Percentiles rank a stretch among this genome's conserved stretches.
These are phyloP conservation scores for Nibea coibor DNA, from an alignment of 2,113 vertebrate species.

Conservation along the genomic window DNA sequence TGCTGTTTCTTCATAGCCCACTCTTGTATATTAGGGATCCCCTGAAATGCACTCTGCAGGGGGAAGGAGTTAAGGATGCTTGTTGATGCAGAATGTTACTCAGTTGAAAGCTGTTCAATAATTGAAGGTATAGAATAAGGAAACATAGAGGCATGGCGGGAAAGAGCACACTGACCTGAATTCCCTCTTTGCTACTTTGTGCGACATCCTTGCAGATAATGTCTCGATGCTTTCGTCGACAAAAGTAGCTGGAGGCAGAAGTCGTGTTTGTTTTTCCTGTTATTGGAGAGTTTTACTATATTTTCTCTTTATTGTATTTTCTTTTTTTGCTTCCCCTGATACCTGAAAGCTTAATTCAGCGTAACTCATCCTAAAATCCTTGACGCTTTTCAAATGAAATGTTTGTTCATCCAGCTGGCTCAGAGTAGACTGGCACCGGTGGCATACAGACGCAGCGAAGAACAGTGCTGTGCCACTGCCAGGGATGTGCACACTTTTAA, in stretches of 20 bases:
- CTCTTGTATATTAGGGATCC: conserved; percentile 10
- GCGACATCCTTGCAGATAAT: conserved; percentile 29
- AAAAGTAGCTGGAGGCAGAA: conserved; percentile 1
- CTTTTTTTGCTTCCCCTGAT: not conserved
- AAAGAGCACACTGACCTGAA: conserved; percentile 78
- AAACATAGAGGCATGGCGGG: conserved; percentile 58
- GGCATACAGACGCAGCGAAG: not conserved
- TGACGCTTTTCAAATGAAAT: conserved; percentile 19
- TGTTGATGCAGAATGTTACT: conserved; percentile 38
- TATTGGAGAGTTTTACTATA: not conserved
- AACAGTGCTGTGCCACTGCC: conserved; percentile 3
- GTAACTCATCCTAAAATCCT: conserved; percentile 30
- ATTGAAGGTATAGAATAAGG: conserved; percentile 68
- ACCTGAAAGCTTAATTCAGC: not conserved
- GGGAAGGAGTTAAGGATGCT: conserved; percentile 1
- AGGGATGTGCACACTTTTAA: not conserved
- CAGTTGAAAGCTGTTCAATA: conserved; percentile 69
- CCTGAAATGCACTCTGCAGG: conserved; percentile 25
- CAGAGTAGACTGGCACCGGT: not conserved
- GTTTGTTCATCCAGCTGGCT: conserved; percentile 29
- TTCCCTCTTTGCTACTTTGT: conserved; percentile 45
- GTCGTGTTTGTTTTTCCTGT: not conserved
- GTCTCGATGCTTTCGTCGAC: conserved; percentile 4
- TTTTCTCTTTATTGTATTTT: too few relatives aligned
- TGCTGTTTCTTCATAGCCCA: not conserved